phyloP scores from a whole-genome alignment of 2,797 vertebrate genomes.

The Poeciliopsis paucimaculata region DNA sequence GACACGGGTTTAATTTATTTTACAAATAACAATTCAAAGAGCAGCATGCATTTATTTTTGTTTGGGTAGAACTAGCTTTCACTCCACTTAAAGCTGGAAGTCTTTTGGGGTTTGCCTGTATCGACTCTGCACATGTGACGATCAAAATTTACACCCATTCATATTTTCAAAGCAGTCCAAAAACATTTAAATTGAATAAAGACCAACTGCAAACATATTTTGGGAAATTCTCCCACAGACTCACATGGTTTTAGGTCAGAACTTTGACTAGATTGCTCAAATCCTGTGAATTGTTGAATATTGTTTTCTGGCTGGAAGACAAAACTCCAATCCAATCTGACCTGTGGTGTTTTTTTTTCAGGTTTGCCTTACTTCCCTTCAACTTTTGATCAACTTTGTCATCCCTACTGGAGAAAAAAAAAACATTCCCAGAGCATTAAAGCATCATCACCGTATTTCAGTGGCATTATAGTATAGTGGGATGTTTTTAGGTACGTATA shows the following conservation, averaged over 20 bases:
- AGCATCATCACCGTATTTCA: background rate
- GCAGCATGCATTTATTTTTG: background rate
- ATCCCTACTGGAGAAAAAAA: too few relatives aligned
- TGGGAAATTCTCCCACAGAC: background rate
- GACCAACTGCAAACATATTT: background rate
- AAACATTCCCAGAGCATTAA: background rate
- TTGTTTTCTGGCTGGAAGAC: too few relatives aligned
- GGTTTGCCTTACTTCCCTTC: too few relatives aligned
- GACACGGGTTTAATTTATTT: background rate
- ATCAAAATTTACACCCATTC: background rate
- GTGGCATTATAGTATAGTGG: background rate
- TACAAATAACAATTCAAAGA: background rate
- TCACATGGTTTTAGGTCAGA: background rate
- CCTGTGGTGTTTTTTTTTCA: too few relatives aligned
- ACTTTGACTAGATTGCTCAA: background rate
- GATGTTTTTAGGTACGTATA: background rate
- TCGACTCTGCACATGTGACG: background rate
- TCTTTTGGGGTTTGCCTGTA: background rate
- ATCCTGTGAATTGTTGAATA: background rate
- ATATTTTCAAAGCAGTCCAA: background rate
- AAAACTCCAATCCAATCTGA: too few relatives aligned
- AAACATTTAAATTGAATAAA: background rate
- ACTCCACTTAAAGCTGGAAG: background rate
- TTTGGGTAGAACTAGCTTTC: background rate
- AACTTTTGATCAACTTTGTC: too few relatives aligned